Conservation (phyloP, 1,140 invertebrate genomes). For the Drosophila punjabiensis region DNA sequence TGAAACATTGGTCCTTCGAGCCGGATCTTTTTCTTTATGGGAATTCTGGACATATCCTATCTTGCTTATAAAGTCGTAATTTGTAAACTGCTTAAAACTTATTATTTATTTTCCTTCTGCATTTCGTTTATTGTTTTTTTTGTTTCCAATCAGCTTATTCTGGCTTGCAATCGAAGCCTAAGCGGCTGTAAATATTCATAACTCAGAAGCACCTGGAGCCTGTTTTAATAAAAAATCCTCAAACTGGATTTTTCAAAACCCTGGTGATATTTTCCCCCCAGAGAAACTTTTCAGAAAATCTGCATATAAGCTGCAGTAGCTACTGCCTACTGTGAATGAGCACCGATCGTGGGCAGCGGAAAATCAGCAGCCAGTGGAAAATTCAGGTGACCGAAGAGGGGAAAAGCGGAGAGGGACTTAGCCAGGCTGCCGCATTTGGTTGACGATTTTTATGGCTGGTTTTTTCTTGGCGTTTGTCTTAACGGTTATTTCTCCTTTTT, state of each 20-base stretch:
- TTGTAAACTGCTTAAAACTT: not conserved
- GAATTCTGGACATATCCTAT: too few species aligned
- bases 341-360: slow-evolving; percentile 51
- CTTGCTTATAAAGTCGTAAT: too few species aligned
- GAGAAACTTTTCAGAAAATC: slow-evolving; percentile 43
- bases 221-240: slow-evolving; percentile 29
- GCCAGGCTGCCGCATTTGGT: slow-evolving; percentile 59
- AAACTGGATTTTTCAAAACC: slow-evolving; percentile 25
- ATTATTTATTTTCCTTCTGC: not conserved
- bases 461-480: slow-evolving; percentile 48
- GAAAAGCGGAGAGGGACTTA: not conserved
- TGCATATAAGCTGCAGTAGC: slow-evolving; percentile 45
- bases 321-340: slow-evolving; percentile 47
- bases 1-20: not conserved
- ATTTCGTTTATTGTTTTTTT: not conserved
- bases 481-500: slow-evolving; percentile 41
- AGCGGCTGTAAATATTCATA: slow-evolving; percentile 34
- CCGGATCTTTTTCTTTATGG: not conserved
- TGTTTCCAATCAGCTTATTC: not conserved
- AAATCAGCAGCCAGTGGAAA: slow-evolving; percentile 29
- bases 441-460: slow-evolving; percentile 76
- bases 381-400: slow-evolving; percentile 12
- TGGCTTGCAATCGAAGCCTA: not conserved
- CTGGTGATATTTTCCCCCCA: slow-evolving; percentile 20
- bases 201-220: slow-evolving; percentile 13